phyloP scores from a whole-genome alignment of 2,113 vertebrate species.

The Atractosteus spatula region DNA sequence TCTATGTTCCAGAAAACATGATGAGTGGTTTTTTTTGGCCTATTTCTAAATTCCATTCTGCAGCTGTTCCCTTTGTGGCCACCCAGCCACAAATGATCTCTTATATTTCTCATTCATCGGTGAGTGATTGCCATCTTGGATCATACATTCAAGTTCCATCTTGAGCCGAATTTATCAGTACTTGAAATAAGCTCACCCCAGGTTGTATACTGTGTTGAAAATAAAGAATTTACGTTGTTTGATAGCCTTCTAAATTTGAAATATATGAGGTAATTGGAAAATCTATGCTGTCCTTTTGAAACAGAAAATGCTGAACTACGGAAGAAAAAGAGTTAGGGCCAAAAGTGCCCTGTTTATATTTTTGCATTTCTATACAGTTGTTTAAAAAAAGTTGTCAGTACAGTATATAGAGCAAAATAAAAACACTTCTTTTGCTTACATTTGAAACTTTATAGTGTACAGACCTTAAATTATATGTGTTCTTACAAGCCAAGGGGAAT shows the following conservation, averaged over 20 bases:
- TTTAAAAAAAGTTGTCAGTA: too few species aligned
- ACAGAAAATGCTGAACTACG: too few species aligned
- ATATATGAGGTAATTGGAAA: neutral
- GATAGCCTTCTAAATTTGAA: neutral
- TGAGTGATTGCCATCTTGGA: constrained; percentile 30
- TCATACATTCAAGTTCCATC: constrained; percentile 43
- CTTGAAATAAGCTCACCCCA: constrained; percentile 17
- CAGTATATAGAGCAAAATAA: too few species aligned
- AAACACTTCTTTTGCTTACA: too few species aligned
- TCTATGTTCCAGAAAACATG: neutral
- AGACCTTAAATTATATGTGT: too few species aligned
- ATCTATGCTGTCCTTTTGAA: neutral
- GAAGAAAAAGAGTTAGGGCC: too few species aligned
- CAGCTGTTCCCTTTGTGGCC: constrained; percentile 1
- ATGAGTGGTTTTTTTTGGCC: constrained; percentile 17
- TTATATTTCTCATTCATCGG: constrained; percentile 37
- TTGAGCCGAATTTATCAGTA: constrained; percentile 41
- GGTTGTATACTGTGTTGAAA: constrained; percentile 4
- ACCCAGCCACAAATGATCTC: constrained; percentile 30
- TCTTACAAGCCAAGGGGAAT: too few species aligned
- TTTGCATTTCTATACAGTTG: too few species aligned
- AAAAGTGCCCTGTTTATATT: too few species aligned
- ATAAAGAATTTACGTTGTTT: neutral
- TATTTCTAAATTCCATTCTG: constrained; percentile 41
- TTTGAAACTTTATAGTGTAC: too few species aligned